Base-by-base conservation (phyloP, 1,140 invertebrate species). In the Aphelenchoides avenae region DNA sequence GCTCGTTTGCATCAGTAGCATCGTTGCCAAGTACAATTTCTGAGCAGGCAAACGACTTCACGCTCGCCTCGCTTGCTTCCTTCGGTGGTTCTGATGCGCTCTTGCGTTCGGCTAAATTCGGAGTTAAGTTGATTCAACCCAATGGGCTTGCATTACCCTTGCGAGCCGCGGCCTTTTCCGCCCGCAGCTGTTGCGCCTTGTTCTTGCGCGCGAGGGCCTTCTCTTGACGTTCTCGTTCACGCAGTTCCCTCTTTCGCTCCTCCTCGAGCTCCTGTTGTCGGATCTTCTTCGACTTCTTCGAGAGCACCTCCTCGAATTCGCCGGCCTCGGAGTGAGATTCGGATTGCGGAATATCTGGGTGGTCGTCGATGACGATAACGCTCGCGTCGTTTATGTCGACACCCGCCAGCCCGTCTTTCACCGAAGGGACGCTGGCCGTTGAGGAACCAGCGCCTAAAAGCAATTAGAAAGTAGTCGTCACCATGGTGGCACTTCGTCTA, bases 231-330 rank as follows among this genome's bases (percentile, higher is more conserved):
- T 65, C 49, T 44, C 41, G 42, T 15, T 66, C 15, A 20, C 40
- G 36, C 22, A 31, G 36, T 34, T 68, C 30, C 24, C 55, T 47
- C 55, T 64, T 43, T 33, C 61, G 34, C 22, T 68, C 43, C 18
- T 39, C n/a, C 13, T 56, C 36, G 24, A 50, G 52, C 34, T 64
- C 37, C 9, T 30, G 57, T 39, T 31, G 24, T 11, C 34, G 66
- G 46, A 68, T 44, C 15, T 11, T 24, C 30, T 30, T 43, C 11
- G 41, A 27, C 59, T 31, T 61, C 61, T 33, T 68, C 27, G 24
- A 53, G 37, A 57, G 30, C 46, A 89, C 88, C 77, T 91, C 88
- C 77, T 89, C 87, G 76, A 90, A 90, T 37, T 88, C 87, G 68
- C 86, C 82, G 56, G 71, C 77, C 58, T 82, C 81, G 70, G 77